phyloP scores from a whole-genome alignment of 1,140 invertebrate genomes.

The Drosophila grimshawi region DNA sequence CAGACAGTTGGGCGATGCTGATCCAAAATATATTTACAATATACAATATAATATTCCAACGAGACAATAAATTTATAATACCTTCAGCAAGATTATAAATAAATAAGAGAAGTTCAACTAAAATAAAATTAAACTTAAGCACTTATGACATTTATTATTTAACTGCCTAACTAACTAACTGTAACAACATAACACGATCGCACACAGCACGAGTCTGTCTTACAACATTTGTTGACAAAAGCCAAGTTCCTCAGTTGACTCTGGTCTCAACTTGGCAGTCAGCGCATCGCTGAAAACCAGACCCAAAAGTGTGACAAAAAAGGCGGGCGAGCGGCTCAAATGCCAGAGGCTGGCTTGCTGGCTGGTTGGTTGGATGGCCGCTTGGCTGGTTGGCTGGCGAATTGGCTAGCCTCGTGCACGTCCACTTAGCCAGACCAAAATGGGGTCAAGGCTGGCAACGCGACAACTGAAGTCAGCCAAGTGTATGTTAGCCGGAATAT shows the following conservation, averaged over 20 bases:
- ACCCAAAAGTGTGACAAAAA: slow-evolving; percentile 30
- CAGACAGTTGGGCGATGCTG: no score
- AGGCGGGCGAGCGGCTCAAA: background rate
- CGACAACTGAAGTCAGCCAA: slow-evolving; percentile 42
- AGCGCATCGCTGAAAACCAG: slow-evolving; percentile 27
- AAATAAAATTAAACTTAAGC: no score
- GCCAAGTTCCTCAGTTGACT: background rate
- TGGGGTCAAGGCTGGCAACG: slow-evolving; percentile 72
- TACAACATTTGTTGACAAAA: slow-evolving; percentile 18
- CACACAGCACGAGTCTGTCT: background rate
- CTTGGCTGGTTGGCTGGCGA: background rate
- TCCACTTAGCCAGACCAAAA: slow-evolving; percentile 64
- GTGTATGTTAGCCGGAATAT: slow-evolving; percentile 27
- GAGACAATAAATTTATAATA: no score
- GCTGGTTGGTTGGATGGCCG: background rate
- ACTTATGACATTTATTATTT: no score
- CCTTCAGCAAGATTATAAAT: no score
- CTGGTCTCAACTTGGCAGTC: background rate
- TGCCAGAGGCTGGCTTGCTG: background rate
- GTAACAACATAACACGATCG: background rate
- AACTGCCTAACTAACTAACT: no score
- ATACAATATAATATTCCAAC: no score
- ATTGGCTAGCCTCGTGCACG: slow-evolving; percentile 49
- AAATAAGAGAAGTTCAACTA: no score
- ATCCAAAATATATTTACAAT: no score